These are phyloP conservation scores for Hemiprocne comata DNA, from an alignment of 2,113 vertebrate genomes.

Conservation along the genomic window DNA sequence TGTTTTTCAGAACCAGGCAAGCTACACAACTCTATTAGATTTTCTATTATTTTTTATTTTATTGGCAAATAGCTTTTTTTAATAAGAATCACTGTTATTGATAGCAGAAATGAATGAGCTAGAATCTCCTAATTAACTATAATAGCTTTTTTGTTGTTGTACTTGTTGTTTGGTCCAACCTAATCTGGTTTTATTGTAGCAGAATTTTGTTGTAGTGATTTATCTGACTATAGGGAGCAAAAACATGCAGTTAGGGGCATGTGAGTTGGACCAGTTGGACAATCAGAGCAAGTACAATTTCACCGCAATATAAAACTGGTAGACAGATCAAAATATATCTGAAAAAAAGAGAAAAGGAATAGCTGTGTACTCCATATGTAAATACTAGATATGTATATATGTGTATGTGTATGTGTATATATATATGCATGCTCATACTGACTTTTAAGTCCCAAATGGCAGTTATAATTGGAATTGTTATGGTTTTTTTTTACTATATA, in stretches of 20 bases:
- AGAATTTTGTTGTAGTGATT: not conserved
- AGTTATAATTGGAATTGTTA: not conserved
- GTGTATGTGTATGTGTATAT: fast-evolving
- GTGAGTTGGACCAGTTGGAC: not conserved
- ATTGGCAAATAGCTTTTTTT: not conserved
- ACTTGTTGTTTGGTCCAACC: not conserved
- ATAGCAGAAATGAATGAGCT: not conserved
- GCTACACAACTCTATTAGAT: not conserved
- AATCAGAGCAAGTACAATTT: not conserved
- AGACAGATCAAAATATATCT: not conserved
- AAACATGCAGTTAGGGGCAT: not conserved
- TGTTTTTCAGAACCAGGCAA: not conserved
- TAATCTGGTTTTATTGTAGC: not conserved
- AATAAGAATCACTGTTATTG: not conserved
- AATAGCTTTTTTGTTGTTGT: not conserved
- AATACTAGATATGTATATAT: not conserved
- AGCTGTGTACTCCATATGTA: not conserved
- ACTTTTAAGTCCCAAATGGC: not conserved
- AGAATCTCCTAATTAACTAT: not conserved
- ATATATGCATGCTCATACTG: not conserved
- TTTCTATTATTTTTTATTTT: not conserved
- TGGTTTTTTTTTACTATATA: not conserved
- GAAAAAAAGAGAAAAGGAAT: not conserved
- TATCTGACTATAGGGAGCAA: not conserved
- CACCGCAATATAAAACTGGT: not conserved